Percentiles rank a stretch among this genome's conserved stretches.
phyloP scores from a whole-genome alignment of 64 coral and sea anemone species.

The Montipora foliosa region DNA sequence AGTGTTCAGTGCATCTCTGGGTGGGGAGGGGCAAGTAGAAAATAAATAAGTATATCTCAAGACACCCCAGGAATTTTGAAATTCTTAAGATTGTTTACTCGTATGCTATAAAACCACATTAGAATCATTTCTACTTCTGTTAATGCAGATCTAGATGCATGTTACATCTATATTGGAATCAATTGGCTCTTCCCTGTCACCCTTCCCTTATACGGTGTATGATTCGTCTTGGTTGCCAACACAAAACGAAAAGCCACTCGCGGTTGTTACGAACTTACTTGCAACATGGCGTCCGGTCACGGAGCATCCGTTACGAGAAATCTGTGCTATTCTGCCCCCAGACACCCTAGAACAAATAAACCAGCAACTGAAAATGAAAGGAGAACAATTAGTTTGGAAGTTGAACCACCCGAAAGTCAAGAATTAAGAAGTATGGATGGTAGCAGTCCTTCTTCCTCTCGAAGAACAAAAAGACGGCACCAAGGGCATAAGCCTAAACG shows the following conservation, averaged over 20 bases:
- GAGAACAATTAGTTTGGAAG: constrained; percentile 55
- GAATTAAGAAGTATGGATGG: constrained; percentile 13
- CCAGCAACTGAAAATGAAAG: constrained; percentile 94
- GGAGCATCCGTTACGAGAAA: constrained; percentile 87
- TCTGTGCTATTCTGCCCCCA: constrained; percentile 91
- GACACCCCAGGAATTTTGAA: background rate
- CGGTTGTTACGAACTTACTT: constrained; percentile 38
- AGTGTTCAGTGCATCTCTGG: background rate
- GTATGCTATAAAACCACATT: background rate
- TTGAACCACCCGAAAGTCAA: constrained; percentile 17
- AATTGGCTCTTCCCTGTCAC: background rate
- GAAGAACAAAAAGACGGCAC: constrained; percentile 13
- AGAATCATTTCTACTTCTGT: background rate
- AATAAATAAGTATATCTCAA: background rate
- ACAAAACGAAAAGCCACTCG: constrained; percentile 23
- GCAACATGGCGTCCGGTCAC: constrained; percentile 98
- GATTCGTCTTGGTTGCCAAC: constrained; percentile 26
- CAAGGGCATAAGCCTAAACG: constrained; percentile 21
- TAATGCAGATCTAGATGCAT: too few relatives aligned
- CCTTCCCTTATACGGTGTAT: background rate
- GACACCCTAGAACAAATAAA: constrained; percentile 90
- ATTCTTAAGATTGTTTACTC: background rate
- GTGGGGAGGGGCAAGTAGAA: background rate
- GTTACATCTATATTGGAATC: background rate
- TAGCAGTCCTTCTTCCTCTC: constrained; percentile 57